Percentiles rank a stretch among this genome's conserved stretches.
Evolutionary conservation across 2,113 vertebrate genomes (phyloP).

Genomic region (Fregetta grallaria): DNA sequence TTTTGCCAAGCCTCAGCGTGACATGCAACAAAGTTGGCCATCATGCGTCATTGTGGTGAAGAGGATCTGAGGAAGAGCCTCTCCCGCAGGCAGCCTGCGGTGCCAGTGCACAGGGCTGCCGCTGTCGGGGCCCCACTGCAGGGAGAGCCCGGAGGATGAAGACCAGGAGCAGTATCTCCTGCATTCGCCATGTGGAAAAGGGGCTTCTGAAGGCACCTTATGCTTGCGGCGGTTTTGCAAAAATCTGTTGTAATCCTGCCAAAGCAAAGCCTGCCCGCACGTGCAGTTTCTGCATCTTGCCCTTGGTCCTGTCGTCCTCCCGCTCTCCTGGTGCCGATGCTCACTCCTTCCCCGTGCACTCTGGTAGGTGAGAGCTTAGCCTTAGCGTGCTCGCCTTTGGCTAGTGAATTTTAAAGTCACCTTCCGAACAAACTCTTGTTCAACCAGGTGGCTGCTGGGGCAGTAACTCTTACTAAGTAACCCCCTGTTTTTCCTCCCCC

Average conservation of each 20-base stretch:
- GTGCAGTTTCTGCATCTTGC: neutral
- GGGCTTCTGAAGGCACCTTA: neutral
- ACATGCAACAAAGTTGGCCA: neutral
- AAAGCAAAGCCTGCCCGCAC: neutral
- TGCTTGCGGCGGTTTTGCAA: rapidly evolving
- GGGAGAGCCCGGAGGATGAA: neutral
- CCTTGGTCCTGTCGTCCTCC: neutral
- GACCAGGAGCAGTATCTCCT: neutral
- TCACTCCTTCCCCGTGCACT: neutral
- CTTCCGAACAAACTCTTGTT: neutral
- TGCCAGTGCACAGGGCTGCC: neutral
- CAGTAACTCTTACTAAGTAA: neutral
- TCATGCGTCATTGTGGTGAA: neutral
- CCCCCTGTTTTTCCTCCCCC: neutral
- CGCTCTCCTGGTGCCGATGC: rapidly evolving
- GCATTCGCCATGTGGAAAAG: rapidly evolving
- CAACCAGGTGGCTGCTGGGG: neutral
- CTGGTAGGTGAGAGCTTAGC: neutral
- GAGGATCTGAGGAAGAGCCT: neutral
- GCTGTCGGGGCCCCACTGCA: neutral
- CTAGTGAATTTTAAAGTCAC: neutral
- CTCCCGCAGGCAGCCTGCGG: rapidly evolving
- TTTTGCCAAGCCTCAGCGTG: neutral
- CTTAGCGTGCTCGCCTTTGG: neutral
- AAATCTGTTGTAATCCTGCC: neutral